phyloP scores from a whole-genome alignment of 2,797 vertebrate species.

The Lateolabrax maculatus region DNA sequence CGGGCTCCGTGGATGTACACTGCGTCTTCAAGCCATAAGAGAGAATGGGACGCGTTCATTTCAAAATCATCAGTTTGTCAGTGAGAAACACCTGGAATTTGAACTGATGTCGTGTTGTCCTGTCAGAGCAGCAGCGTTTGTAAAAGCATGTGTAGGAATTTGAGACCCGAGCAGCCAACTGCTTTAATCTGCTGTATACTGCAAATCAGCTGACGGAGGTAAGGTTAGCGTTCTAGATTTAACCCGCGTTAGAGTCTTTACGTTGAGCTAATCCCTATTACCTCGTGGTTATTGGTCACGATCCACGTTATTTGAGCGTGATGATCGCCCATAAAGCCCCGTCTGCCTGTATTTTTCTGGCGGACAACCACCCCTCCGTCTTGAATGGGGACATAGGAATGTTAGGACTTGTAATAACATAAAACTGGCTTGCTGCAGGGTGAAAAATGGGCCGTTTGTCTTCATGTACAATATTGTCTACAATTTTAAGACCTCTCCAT shows the following conservation, averaged over 20 bases:
- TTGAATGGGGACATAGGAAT: conserved; percentile 61
- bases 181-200: conserved; percentile 67
- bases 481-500: conserved; percentile 11
- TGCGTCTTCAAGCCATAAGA: neutral
- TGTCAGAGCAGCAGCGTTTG: conserved; percentile 21
- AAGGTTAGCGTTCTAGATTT: conserved; percentile 44
- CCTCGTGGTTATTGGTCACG: conserved; percentile 50
- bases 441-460: conserved; percentile 72
- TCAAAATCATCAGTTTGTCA: neutral
- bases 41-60: neutral
- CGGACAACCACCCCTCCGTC: conserved; percentile 41
- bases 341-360: conserved; percentile 40
- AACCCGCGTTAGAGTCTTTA: conserved; percentile 33
- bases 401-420: conserved; percentile 66
- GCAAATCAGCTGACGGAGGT: conserved; percentile 73
- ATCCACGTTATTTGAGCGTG: conserved; percentile 37
- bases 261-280: conserved; percentile 49
- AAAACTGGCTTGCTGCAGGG: conserved; percentile 47
- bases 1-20: neutral
- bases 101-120: neutral
- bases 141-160: conserved; percentile 64
- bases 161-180: conserved; percentile 41
- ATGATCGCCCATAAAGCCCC: conserved; percentile 23
- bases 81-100: neutral
- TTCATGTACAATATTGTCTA: conserved; percentile 42